These are phyloP conservation scores for Onychostruthus taczanowskii DNA, from an alignment of 2,113 vertebrate genomes.

Conservation along the genomic window DNA sequence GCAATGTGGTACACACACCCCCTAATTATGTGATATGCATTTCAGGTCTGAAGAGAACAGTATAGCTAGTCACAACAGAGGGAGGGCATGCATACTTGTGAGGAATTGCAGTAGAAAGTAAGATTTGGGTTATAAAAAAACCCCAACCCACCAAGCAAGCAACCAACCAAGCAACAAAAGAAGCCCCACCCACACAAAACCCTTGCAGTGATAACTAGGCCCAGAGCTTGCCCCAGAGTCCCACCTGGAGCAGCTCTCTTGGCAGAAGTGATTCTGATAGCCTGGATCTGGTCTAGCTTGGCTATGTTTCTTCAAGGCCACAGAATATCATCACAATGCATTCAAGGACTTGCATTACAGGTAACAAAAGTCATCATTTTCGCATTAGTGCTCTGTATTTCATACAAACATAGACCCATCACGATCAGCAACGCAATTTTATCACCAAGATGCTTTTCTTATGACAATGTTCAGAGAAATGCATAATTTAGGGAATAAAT, in stretches of 20 bases:
- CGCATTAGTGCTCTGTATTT: not conserved
- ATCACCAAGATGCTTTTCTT: not conserved
- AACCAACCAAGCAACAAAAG: not conserved
- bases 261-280: not conserved
- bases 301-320: not conserved
- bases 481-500: not conserved
- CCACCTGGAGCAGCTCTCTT: not conserved
- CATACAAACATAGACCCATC: not conserved
- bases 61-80: not conserved
- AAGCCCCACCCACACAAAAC: not conserved
- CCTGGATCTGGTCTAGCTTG: not conserved
- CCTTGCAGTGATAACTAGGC: not conserved
- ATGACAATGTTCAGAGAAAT: not conserved
- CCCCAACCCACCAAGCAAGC: not conserved
- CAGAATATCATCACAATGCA: not conserved
- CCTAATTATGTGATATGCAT: accelerated
- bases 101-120: not conserved
- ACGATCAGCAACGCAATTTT: not conserved
- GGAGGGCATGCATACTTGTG: accelerated
- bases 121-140: not conserved
- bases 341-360: not conserved
- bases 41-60: not conserved
- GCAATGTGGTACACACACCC: not conserved
- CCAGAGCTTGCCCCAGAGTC: not conserved
- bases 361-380: not conserved